A percentile compares a stretch with the other conserved stretches of the same genome.
phyloP scores from a whole-genome alignment of 1,140 invertebrate species.

The Leptestheria dahalacensis region DNA sequence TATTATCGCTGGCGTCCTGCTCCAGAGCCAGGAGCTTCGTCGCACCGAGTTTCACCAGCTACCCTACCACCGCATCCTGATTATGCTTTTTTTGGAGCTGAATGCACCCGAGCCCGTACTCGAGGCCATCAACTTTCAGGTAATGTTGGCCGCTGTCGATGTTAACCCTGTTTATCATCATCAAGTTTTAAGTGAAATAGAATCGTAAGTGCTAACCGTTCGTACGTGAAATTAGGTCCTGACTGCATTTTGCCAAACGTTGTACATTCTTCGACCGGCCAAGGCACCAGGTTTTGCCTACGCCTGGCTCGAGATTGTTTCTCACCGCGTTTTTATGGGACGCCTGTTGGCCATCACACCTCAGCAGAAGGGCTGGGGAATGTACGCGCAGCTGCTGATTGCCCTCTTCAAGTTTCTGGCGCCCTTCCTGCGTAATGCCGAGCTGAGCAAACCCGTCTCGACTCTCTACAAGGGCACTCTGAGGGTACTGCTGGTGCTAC shows the following conservation, averaged over 20 bases:
- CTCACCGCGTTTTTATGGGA: conserved; percentile 90
- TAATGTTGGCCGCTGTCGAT: too few species aligned
- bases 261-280: conserved; percentile 81
- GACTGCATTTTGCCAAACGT: conserved; percentile 77
- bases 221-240: conserved; percentile 41
- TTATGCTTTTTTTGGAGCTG: conserved; percentile 92
- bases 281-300: conserved; percentile 93
- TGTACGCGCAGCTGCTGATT: conserved; percentile 80
- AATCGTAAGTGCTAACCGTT: background rate
- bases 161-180: background rate
- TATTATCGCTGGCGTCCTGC: conserved; percentile 83
- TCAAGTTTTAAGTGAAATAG: conserved; percentile 7
- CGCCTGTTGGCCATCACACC: conserved; percentile 76
- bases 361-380: conserved; percentile 59
- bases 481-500: conserved; percentile 80
- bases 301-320: conserved; percentile 93
- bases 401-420: conserved; percentile 93
- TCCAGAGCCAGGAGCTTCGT: conserved; percentile 81
- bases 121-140: conserved; percentile 79
- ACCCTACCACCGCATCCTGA: conserved; percentile 92
- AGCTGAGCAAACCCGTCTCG: conserved; percentile 82
- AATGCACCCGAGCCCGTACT: conserved; percentile 83
- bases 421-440: conserved; percentile 91
- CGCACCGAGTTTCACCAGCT: conserved; percentile 86
- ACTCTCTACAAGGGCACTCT: conserved; percentile 91